Percentiles rank a stretch among this genome's conserved stretches.
phyloP scores from a whole-genome alignment of 2,113 vertebrate genomes.

The Trinectes maculatus region DNA sequence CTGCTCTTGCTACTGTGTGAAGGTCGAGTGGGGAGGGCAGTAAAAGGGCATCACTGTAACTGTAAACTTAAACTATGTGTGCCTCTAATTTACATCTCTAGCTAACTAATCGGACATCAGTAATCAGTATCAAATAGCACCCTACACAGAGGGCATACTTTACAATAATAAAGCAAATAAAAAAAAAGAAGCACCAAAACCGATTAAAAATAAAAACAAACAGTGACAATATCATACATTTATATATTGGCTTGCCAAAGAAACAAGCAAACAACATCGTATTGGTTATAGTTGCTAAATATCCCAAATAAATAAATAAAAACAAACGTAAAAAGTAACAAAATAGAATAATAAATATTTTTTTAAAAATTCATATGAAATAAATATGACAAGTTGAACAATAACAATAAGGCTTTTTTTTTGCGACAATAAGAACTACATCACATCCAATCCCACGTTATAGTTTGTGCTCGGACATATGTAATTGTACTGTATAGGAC shows the following conservation, averaged over 20 bases:
- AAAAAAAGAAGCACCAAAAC: slow-evolving; percentile 78
- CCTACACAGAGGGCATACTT: slow-evolving; percentile 75
- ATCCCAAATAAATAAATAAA: slow-evolving; percentile 71
- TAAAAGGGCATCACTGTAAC: slow-evolving; percentile 62
- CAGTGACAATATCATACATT: slow-evolving; percentile 66
- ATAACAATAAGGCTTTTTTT: slow-evolving; percentile 82
- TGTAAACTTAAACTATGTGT: slow-evolving; percentile 74
- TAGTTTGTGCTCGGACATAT: slow-evolving; percentile 78
- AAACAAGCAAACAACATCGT: slow-evolving; percentile 70
- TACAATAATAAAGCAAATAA: slow-evolving; percentile 71
- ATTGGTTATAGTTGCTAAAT: slow-evolving; percentile 75
- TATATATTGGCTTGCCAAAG: slow-evolving; percentile 76
- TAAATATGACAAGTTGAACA: slow-evolving; percentile 76
- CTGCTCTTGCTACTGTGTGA: slow-evolving; percentile 29
- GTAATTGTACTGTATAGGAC: slow-evolving; percentile 71
- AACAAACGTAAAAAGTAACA: slow-evolving; percentile 73
- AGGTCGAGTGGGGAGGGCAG: slow-evolving; percentile 23
- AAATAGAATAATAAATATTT: slow-evolving; percentile 79
- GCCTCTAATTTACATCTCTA: slow-evolving; percentile 75
- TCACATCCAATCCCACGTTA: slow-evolving; percentile 75
- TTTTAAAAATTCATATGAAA: slow-evolving; percentile 72
- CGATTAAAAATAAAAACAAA: slow-evolving; percentile 67
- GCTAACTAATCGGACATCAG: slow-evolving; percentile 78
- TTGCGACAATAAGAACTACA: slow-evolving; percentile 74
- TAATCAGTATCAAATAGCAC: slow-evolving; percentile 80